phyloP scores from a whole-genome alignment of 2,797 vertebrate genomes.

The Pseudochirops corinnae region DNA sequence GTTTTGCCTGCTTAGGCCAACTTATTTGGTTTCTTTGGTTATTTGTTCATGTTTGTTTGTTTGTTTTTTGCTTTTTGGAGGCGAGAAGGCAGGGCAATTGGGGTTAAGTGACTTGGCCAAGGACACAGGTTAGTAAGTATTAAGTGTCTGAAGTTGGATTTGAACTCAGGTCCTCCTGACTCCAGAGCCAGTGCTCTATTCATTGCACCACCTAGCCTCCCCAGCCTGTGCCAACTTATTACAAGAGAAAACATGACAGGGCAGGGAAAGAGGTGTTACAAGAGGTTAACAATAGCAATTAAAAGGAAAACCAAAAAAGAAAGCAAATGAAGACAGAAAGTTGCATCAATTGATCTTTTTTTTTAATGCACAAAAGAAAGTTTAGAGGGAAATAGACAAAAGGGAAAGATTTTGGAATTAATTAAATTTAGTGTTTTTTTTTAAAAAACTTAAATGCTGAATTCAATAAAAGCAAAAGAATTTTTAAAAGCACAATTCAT shows the following conservation, averaged over 20 bases:
- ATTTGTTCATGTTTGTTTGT: too few relatives aligned
- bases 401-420: not conserved
- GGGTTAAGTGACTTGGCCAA: too few relatives aligned
- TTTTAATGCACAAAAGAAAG: not conserved
- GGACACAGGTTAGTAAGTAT: too few relatives aligned
- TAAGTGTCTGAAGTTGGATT: too few relatives aligned
- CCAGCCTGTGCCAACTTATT: not conserved
- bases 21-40: not conserved
- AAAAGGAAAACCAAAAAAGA: not conserved
- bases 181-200: too few relatives aligned
- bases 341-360: not conserved
- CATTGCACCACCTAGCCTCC: too few relatives aligned
- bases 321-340: not conserved
- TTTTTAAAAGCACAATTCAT: not conserved
- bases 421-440: not conserved
- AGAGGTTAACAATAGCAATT: not conserved
- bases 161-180: too few relatives aligned
- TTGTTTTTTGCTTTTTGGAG: too few relatives aligned
- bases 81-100: too few relatives aligned
- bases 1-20: not conserved
- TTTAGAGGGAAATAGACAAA: not conserved
- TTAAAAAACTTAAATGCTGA: not conserved
- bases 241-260: not conserved
- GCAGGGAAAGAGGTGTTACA: not conserved
- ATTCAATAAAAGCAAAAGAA: not conserved